Evolutionary conservation across 2,113 vertebrate species (phyloP).

Genomic region (Taurulus bubalis): DNA sequence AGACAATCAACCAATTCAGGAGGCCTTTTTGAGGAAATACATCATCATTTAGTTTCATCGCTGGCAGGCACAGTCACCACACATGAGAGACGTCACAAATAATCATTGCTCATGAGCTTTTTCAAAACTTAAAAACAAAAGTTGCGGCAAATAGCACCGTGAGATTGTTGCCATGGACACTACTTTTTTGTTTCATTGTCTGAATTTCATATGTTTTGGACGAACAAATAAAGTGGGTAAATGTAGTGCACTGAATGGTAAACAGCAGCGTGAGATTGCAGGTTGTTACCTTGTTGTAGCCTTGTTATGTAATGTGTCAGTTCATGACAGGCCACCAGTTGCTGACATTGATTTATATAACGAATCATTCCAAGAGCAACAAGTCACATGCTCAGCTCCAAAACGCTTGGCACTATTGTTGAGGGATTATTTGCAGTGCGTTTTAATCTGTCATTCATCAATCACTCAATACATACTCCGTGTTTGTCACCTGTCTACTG

Average conservation of each 20-base stretch:
- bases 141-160: not conserved
- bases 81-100: not conserved
- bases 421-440: not conserved
- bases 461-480: not conserved
- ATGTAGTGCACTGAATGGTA: not conserved
- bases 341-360: conserved; percentile 33
- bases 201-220: not conserved
- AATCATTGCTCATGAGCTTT: not conserved
- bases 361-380: conserved; percentile 24
- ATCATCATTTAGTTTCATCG: not conserved
- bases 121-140: not conserved
- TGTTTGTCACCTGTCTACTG: not conserved
- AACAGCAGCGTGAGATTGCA: not conserved
- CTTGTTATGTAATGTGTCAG: not conserved
- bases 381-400: conserved; percentile 6
- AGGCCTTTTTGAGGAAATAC: not conserved
- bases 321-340: conserved; percentile 18
- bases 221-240: not conserved
- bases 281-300: no score
- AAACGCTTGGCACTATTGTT: not conserved
- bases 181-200: not conserved
- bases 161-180: not conserved
- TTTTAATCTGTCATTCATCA: not conserved
- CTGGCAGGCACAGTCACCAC: not conserved
- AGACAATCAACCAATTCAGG: conserved; percentile 22